Conservation (phyloP, 2,797 vertebrate genomes). For the Rousettus madagascariensis region DNA sequence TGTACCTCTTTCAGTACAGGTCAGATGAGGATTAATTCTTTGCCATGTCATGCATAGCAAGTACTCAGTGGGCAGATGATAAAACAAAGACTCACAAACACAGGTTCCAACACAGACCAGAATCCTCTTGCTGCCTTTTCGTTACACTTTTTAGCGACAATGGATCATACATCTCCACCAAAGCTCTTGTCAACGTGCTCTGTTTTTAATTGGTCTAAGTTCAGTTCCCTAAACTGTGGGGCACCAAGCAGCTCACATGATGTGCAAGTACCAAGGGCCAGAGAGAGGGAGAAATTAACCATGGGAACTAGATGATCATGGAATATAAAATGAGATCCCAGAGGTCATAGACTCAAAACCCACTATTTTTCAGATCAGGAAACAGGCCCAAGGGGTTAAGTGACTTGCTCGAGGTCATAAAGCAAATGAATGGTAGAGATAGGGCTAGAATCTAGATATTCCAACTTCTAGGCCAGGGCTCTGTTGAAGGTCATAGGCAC, state of each 20-base stretch:
- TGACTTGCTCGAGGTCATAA: background rate
- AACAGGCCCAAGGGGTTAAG: background rate
- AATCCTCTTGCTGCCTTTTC: background rate
- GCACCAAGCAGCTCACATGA: background rate
- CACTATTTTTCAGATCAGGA: background rate
- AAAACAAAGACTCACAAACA: constrained; percentile 3
- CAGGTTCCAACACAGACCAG: background rate
- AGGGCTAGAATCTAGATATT: background rate
- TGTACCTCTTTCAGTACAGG: background rate
- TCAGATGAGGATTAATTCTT: background rate
- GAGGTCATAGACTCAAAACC: background rate
- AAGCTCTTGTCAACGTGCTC: background rate
- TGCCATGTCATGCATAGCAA: background rate
- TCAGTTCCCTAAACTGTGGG: background rate
- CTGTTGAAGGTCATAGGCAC: background rate
- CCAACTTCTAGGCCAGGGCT: background rate
- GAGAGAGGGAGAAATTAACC: background rate
- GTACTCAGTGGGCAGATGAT: background rate
- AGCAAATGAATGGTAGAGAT: background rate
- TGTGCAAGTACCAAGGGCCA: background rate
- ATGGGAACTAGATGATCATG: background rate
- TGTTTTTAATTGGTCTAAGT: background rate
- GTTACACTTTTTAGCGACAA: background rate
- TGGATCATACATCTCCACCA: background rate
- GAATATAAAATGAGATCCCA: background rate